A percentile compares a stretch with the other conserved stretches of the same genome.
phyloP scores from a whole-genome alignment of 1,140 invertebrate genomes.

The Harpegnathos saltator region DNA sequence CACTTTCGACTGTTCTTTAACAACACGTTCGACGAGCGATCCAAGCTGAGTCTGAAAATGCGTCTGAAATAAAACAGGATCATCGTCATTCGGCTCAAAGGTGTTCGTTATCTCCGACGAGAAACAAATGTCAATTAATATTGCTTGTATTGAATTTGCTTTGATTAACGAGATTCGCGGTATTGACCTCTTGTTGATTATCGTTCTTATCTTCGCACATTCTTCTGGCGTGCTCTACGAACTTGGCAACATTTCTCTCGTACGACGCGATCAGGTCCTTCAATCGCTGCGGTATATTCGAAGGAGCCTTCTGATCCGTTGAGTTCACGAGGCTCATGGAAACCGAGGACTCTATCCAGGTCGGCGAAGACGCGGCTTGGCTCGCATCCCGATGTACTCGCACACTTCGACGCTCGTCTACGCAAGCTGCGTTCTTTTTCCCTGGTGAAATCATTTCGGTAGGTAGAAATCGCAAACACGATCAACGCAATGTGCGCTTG shows the following conservation, averaged over 20 bases:
- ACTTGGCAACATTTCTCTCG: neutral
- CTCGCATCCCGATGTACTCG: slow-evolving; percentile 36
- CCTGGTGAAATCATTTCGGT: slow-evolving; percentile 1
- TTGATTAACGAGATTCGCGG: neutral
- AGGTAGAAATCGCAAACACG: neutral
- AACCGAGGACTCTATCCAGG: neutral
- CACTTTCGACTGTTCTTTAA: neutral
- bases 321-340: neutral
- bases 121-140: neutral
- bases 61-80: slow-evolving; percentile 34
- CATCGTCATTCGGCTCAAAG: neutral
- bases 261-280: slow-evolving; percentile 28
- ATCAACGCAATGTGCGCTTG: neutral
- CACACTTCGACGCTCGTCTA: neutral
- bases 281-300: slow-evolving; percentile 8
- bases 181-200: neutral
- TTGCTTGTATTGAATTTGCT: neutral
- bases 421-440: neutral
- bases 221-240: slow-evolving; percentile 1
- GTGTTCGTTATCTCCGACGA: no score
- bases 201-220: neutral
- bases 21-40: neutral
- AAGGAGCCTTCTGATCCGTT: neutral
- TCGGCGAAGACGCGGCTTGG: neutral
- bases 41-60: slow-evolving; percentile 40